phyloP scores from a whole-genome alignment of 2,888 invertebrate species.

The Sinhomidia bicolor region DNA sequence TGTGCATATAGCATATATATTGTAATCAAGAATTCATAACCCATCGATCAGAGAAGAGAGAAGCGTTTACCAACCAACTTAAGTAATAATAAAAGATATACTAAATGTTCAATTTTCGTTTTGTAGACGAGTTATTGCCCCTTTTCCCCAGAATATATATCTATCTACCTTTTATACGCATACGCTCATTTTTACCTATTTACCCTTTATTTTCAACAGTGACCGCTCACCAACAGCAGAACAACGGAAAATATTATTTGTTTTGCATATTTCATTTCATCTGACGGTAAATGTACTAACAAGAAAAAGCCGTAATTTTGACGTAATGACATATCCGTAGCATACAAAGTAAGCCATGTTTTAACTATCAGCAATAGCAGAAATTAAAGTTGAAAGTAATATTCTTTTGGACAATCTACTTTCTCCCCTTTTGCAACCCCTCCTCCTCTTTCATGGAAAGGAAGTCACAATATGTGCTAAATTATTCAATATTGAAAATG shows the following conservation, averaged over 20 bases:
- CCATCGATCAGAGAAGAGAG: conserved; percentile 48
- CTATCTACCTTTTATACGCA: not conserved
- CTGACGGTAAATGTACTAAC: conserved; percentile 6
- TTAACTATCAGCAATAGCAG: conserved; percentile 48
- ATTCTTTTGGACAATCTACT: conserved; percentile 40
- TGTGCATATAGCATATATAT: not conserved
- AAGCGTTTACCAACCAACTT: conserved; percentile 8
- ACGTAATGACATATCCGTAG: conserved; percentile 59
- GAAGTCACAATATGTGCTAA: conserved; percentile 36
- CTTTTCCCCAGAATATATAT: not conserved
- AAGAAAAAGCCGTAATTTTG: conserved; percentile 35
- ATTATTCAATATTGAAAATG: conserved; percentile 53
- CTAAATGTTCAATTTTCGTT: not conserved
- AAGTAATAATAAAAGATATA: conserved; percentile 1
- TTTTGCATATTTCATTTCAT: conserved; percentile 50
- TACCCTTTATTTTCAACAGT: not conserved
- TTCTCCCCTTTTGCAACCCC: not conserved
- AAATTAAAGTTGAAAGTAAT: conserved; percentile 50
- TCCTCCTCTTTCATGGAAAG: not conserved
- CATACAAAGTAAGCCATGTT: conserved; percentile 41
- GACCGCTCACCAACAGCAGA: not conserved
- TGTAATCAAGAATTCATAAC: conserved; percentile 55
- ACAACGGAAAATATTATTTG: conserved; percentile 12
- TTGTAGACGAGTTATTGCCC: not conserved
- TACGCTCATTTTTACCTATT: not conserved